Conservation (phyloP, 2,113 vertebrate genomes). For the Montifringilla adamsi region DNA sequence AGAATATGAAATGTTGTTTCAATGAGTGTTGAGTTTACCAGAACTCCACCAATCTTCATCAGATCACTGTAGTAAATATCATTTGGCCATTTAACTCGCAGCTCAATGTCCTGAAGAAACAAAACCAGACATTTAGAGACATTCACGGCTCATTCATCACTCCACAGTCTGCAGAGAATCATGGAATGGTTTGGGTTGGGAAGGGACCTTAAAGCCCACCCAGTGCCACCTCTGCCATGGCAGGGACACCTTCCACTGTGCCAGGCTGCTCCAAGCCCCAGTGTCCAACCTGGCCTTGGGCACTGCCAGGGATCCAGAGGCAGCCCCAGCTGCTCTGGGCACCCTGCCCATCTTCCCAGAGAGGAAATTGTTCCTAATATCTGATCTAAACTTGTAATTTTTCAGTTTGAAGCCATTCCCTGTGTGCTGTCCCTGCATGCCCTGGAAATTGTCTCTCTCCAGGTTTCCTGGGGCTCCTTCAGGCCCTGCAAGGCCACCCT, state of each 20-base stretch:
- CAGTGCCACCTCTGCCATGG: fast-evolving
- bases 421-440: too few species aligned
- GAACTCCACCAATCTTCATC: constrained; percentile 92
- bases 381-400: too few species aligned
- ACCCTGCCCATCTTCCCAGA: too few species aligned
- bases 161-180: neutral
- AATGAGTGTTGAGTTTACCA: constrained; percentile 88
- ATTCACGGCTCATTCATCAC: neutral
- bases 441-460: too few species aligned
- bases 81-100: constrained; percentile 96
- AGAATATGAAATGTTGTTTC: constrained; percentile 89
- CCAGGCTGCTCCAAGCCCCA: neutral
- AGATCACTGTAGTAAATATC: constrained; percentile 91
- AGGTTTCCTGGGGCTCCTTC: too few species aligned
- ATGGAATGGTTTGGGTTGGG: fast-evolving
- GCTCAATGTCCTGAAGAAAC: constrained; percentile 82
- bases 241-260: neutral
- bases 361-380: too few species aligned
- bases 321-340: too few species aligned
- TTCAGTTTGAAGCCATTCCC: too few species aligned
- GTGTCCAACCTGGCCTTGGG: too few species aligned
- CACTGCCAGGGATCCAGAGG: neutral
- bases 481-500: too few species aligned
- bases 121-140: neutral
- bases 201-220: fast-evolving